Percentiles rank a stretch among this genome's conserved stretches.
phyloP scores from a whole-genome alignment of 2,113 vertebrate genomes.

The Cyanocitta stelleri region DNA sequence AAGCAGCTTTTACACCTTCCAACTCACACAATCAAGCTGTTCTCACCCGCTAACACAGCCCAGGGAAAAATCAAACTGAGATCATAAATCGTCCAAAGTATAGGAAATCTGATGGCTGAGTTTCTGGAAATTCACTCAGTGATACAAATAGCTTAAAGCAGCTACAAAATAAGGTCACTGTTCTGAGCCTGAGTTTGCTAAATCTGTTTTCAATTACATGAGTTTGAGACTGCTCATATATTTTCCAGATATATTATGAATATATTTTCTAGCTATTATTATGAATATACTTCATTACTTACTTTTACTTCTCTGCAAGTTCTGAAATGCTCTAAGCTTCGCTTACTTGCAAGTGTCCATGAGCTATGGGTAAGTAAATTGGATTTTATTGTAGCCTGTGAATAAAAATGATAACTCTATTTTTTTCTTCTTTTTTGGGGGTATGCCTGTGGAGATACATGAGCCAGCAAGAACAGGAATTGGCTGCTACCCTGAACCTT shows the following conservation, averaged over 20 bases:
- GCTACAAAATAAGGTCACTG: neutral
- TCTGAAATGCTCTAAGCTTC: neutral
- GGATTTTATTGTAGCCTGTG: neutral
- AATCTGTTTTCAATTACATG: neutral
- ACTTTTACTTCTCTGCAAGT: neutral
- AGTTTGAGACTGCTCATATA: neutral
- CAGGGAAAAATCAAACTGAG: neutral
- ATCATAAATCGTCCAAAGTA: neutral
- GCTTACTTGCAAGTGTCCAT: neutral
- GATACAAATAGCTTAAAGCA: neutral
- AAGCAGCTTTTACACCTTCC: neutral
- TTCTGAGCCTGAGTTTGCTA: neutral
- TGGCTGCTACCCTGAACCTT: neutral
- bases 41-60: neutral
- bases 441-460: neutral
- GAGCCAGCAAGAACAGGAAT: neutral
- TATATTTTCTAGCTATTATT: slow-evolving; percentile 11
- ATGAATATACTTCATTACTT: neutral
- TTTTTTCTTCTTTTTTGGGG: neutral
- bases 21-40: neutral
- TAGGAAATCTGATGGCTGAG: neutral
- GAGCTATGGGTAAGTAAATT: neutral
- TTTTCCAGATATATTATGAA: slow-evolving; percentile 5
- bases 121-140: neutral
- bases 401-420: neutral